Base-by-base conservation (phyloP, 2,797 vertebrate species). In the Cheracebus regulus region DNA sequence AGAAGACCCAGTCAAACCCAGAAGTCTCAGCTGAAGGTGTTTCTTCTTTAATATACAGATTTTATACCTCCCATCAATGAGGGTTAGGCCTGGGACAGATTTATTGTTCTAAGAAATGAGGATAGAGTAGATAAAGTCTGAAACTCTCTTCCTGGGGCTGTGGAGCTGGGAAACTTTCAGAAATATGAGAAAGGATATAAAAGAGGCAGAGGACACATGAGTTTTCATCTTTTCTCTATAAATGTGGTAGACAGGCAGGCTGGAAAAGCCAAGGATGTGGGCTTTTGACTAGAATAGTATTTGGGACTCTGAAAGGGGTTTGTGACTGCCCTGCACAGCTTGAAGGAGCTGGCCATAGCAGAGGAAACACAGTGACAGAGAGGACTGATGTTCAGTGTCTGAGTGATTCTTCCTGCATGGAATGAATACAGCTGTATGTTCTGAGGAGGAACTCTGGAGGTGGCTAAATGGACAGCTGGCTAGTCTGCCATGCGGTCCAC, bases 301-400 rank as follows among this genome's bases (percentile, higher is more conserved):
- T 90, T 57, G 15, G n/a, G 44, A 22, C 7, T 20, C 30, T 22
- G 30, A 33, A 33, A 55, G 9, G 8, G 5, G 5, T 48, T 64
- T 57, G n/a, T 20, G 3, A 12, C 13, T 36, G 36, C 33, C 14
- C 4, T 78, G 1, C 4, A 11, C 20, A 46, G 36, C 28, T 39
- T 80, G 39, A 36, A 4, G 1, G 12, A 6, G 1, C 10, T 30
- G 11, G 4, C 2, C n/a, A 7, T 2, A 2, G 9, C 7, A 30
- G 8, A 5, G 5, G 17, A 24, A 79, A 19, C 11, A 17, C 39
- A 48, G 30, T 50, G 28, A 7, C 41, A 4, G 4, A 70, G 26
- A 93, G 3, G 7, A 2, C 28, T 48, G 44, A 15, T 48, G 1
- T 3, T 67, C 19, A 76, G 15, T 14, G 72, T 4, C 36, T 9